Percentiles rank a stretch among this genome's conserved stretches.
These are phyloP conservation scores for Lepidotrigona ventralis DNA, from an alignment of 1,140 invertebrate species.

Conservation along the genomic window DNA sequence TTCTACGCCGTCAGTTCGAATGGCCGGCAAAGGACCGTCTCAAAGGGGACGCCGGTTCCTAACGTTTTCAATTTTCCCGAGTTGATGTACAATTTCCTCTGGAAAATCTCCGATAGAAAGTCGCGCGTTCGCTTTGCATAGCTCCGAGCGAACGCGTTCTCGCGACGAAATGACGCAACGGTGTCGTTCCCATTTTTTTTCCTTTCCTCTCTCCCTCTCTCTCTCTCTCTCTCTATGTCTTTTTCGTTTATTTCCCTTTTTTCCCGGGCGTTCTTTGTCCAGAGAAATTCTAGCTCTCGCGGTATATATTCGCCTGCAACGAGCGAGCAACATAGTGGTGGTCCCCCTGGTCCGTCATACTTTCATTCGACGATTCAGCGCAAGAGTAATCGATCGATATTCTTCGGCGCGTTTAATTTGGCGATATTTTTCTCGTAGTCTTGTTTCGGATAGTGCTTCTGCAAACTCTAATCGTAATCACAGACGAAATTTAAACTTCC, in stretches of 20 bases:
- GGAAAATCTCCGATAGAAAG: conserved; percentile 6
- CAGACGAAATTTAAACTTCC: too few species aligned
- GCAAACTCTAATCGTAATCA: neutral
- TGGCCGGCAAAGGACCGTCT: neutral
- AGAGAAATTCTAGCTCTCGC: neutral
- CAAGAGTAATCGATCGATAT: neutral
- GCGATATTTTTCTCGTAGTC: too few species aligned
- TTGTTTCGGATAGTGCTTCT: too few species aligned
- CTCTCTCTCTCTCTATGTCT: too few species aligned
- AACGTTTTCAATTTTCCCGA: conserved; percentile 41
- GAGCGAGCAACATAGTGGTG: neutral
- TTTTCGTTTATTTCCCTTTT: neutral
- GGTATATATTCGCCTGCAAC: neutral
- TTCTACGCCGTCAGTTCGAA: neutral
- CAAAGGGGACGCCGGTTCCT: conserved; percentile 12
- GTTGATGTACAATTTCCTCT: conserved; percentile 24
- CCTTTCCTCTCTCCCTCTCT: too few species aligned
- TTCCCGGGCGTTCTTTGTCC: neutral
- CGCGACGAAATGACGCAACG: neutral
- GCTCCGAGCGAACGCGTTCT: neutral
- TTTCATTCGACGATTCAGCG: neutral
- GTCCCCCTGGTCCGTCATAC: neutral
- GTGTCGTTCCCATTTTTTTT: neutral
- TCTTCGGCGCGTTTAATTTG: too few species aligned
- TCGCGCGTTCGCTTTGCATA: neutral